Base-by-base conservation (phyloP, 2,888 invertebrate genomes). In the Pilophorus perplexus region DNA sequence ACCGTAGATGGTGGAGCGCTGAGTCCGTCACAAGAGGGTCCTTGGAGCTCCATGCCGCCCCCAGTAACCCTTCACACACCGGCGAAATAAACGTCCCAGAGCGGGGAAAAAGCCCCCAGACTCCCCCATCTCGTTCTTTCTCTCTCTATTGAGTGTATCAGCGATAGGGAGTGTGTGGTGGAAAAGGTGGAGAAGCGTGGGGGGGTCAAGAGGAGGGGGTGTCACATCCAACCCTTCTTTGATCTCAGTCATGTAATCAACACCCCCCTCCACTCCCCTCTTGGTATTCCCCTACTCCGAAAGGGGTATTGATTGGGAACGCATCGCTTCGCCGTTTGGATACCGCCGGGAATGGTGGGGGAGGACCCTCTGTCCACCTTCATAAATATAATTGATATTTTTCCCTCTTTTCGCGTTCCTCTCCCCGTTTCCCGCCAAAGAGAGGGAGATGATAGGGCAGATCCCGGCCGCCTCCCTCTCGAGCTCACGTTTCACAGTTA, bases 221-320 rank as follows among this genome's bases (percentile, higher is more conserved):
- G 62, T 62, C 62, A 62, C 62, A 62, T 62, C 62, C 62, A 64
- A 54, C 62, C 66, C 57, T 67, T 62, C 67, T 67, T 67, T 67
- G 67, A 67, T 67, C 67, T 67, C 62, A 52, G 50, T 67, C 67
- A 67, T 60, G 67, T 67, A 67, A 67, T 67, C 67, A 60, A 67
- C 67, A 67, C 67, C 40, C 57, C 44, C 52, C 33, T 28, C 27
- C 46, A 20, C 28, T 12, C 14, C 25, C 42, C 23, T 33, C 8
- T 18, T 37, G 38, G 3, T 16, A 2, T 1, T 8, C 18, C 27
- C 44, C 28, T 12, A 52, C 28, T n/a, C 28, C 18, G 12, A 18
- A 44, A 3, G 8, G 44, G 46, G 62, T 62, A 62, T 62, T 62
- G 62, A 62, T 62, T 62, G 62, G 62, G 62, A 62, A 62, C 46